phyloP scores from a whole-genome alignment of 2,797 vertebrate species.

The Paedocypris micromegethes region DNA sequence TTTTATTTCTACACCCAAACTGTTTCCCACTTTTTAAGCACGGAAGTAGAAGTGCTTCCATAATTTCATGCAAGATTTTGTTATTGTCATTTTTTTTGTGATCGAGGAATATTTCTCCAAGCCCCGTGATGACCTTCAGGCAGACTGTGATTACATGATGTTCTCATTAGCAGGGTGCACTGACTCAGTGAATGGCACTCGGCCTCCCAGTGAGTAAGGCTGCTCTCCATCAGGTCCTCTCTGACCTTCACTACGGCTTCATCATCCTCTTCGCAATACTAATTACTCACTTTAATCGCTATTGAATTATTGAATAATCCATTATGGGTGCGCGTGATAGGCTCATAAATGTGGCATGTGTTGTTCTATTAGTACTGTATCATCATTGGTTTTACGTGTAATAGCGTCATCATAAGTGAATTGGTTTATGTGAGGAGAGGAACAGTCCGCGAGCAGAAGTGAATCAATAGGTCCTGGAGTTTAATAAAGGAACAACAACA shows the following conservation, averaged over 20 bases:
- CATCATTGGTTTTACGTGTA: slow-evolving; percentile 12
- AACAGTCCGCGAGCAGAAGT: too few species aligned
- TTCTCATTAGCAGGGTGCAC: slow-evolving; percentile 40
- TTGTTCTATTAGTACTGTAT: slow-evolving; percentile 29
- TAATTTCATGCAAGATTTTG: neutral
- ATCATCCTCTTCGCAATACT: slow-evolving; percentile 34
- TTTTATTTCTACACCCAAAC: slow-evolving; percentile 12
- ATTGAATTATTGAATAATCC: slow-evolving; percentile 46
- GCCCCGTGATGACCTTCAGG: slow-evolving; percentile 41
- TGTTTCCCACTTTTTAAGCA: slow-evolving; percentile 11
- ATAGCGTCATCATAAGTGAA: too few species aligned
- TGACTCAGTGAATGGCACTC: slow-evolving; percentile 19
- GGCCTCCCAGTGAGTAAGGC: slow-evolving; percentile 39
- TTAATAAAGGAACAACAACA: too few species aligned
- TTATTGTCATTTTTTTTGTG: slow-evolving; percentile 15
- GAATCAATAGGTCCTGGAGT: too few species aligned
- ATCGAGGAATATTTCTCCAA: slow-evolving; percentile 32
- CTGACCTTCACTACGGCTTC: slow-evolving; percentile 42
- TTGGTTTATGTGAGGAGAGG: neutral
- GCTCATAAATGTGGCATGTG: slow-evolving; percentile 37
- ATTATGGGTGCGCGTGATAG: slow-evolving; percentile 22
- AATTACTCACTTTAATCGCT: slow-evolving; percentile 42
- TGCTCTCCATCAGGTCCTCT: slow-evolving; percentile 43
- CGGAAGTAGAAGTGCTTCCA: slow-evolving; percentile 19
- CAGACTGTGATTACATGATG: slow-evolving; percentile 35